Conservation (phyloP, 2,888 invertebrate species). For the Axea sp. region DNA sequence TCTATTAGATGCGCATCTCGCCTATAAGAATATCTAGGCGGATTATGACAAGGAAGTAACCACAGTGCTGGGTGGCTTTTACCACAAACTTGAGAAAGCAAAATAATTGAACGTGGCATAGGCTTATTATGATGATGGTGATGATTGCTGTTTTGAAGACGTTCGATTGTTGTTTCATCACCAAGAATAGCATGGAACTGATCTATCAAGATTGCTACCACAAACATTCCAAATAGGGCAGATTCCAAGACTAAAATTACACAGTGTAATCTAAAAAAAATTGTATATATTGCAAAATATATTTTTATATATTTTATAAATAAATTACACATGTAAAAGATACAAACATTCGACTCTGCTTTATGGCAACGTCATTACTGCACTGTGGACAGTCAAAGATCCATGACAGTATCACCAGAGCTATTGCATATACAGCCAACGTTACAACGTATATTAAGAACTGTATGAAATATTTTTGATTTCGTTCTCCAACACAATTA, state of each 20-base stretch:
- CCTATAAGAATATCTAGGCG: conserved; percentile 75
- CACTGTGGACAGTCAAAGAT: conserved; percentile 85
- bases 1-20: conserved; percentile 76
- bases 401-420: conserved; percentile 87
- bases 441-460: conserved; percentile 90
- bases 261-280: conserved; percentile 86
- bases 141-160: conserved; percentile 85
- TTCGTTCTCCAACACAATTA: conserved; percentile 94
- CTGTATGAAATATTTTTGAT: conserved; percentile 95
- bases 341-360: conserved; percentile 88
- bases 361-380: conserved; percentile 83
- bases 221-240: conserved; percentile 92
- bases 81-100: conserved; percentile 89
- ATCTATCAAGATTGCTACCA: conserved; percentile 91
- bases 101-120: conserved; percentile 82
- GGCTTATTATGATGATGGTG: conserved; percentile 83
- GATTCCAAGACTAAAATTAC: conserved; percentile 90
- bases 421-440: conserved; percentile 84
- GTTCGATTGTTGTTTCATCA: conserved; percentile 92
- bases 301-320: too few species aligned
- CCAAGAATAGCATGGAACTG: conserved; percentile 90
- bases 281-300: not conserved
- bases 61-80: conserved; percentile 86
- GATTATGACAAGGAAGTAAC: conserved; percentile 84
- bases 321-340: conserved; percentile 1